These are phyloP conservation scores for Leptinotarsa lineolata DNA, from an alignment of 1,140 invertebrate genomes.

Conservation along the genomic window DNA sequence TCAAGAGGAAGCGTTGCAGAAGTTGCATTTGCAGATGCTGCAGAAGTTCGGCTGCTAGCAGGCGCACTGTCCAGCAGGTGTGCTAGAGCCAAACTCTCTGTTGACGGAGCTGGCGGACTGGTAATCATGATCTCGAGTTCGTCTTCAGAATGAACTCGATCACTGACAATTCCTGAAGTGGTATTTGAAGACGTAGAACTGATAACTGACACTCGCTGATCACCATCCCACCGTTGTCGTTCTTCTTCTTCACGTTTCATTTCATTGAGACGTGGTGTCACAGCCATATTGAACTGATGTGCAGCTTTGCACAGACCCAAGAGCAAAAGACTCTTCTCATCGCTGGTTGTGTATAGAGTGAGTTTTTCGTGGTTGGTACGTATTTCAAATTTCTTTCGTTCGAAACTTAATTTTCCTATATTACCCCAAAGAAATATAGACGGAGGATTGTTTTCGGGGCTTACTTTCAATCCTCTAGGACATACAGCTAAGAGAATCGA, in stretches of 20 bases:
- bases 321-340: conserved; percentile 90
- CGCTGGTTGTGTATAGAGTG: conserved; percentile 85
- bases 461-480: conserved; percentile 83
- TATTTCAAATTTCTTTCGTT: conserved; percentile 96
- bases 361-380: conserved; percentile 85
- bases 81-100: conserved; percentile 73
- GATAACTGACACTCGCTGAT: conserved; percentile 88
- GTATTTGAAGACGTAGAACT: conserved; percentile 92
- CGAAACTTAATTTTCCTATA: conserved; percentile 91
- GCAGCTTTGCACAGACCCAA: conserved; percentile 86
- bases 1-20: conserved; percentile 50
- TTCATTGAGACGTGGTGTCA: conserved; percentile 81
- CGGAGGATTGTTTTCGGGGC: conserved; percentile 68
- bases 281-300: conserved; percentile 93
- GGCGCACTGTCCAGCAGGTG: conserved; percentile 68
- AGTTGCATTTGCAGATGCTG: conserved; percentile 56
- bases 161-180: conserved; percentile 92
- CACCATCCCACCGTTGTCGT: conserved; percentile 58
- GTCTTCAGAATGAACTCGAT: conserved; percentile 90
- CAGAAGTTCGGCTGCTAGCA: conserved; percentile 61
- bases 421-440: conserved; percentile 88
- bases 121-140: conserved; percentile 85
- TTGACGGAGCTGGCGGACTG: conserved; percentile 72
- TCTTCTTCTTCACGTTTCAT: conserved; percentile 75
- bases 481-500: conserved; percentile 81